phyloP scores from a whole-genome alignment of 2,113 vertebrate genomes.

The Pholis gunnellus region DNA sequence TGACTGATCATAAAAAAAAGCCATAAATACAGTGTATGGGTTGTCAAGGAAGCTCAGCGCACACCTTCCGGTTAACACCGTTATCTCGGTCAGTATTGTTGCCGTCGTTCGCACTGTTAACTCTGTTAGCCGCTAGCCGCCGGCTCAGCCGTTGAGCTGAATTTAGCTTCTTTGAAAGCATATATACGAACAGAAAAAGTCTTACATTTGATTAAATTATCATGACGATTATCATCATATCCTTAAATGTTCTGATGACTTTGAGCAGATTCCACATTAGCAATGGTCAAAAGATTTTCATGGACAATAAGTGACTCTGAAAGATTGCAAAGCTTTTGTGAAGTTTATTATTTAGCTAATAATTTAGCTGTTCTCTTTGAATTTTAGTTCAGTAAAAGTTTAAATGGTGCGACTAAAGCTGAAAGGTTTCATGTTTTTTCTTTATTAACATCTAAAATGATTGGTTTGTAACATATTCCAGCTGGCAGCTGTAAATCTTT shows the following conservation, averaged over 20 bases:
- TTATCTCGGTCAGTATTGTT: too few species aligned
- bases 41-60: too few species aligned
- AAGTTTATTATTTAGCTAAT: not conserved
- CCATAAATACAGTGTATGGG: not conserved
- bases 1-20: not conserved
- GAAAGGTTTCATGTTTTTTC: not conserved
- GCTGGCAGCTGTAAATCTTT: not conserved
- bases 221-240: not conserved
- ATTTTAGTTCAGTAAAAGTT: not conserved
- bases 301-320: not conserved
- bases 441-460: not conserved
- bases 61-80: too few species aligned
- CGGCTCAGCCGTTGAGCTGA: not conserved
- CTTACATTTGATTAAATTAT: not conserved
- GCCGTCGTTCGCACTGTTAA: not conserved
- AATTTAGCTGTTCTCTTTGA: not conserved
- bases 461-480: not conserved
- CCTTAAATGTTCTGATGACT: not conserved
- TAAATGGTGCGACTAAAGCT: not conserved
- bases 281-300: not conserved
- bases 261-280: not conserved
- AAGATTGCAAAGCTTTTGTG: not conserved
- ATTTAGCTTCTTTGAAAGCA: not conserved
- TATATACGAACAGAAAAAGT: too few species aligned
- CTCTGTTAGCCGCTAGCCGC: not conserved